Evolutionary conservation across 2,888 invertebrate genomes (phyloP).

Genomic region (Stenotaenia linearis): DNA sequence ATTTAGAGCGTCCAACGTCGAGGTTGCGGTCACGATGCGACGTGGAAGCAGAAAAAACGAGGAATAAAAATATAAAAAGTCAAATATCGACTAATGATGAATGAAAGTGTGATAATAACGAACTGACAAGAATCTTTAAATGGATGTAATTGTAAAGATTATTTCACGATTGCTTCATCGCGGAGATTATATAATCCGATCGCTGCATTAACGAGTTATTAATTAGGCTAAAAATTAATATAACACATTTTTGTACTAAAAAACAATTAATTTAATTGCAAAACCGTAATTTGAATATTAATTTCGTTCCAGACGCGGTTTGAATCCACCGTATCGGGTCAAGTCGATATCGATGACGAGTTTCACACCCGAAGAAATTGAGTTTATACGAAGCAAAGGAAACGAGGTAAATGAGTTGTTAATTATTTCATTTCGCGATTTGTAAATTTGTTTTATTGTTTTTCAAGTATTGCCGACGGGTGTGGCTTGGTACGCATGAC

Average conservation of each 20-base stretch:
- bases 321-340: constrained; percentile 95
- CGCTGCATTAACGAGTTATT: neutral
- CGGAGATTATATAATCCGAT: neutral
- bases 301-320: constrained; percentile 67
- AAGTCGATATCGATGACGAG: constrained; percentile 99
- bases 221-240: neutral
- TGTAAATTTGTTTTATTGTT: constrained; percentile 24
- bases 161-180: neutral
- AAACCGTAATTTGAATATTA: neutral
- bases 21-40: neutral
- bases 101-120: neutral
- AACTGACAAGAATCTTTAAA: neutral
- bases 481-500: constrained; percentile 89
- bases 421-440: neutral
- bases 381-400: constrained; percentile 78
- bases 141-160: neutral
- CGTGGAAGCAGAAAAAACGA: neutral
- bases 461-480: constrained; percentile 69
- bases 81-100: neutral
- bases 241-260: neutral
- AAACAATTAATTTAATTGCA: neutral
- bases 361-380: constrained; percentile 91
- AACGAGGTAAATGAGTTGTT: constrained; percentile 66
- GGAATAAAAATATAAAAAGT: neutral
- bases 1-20: neutral